Evolutionary conservation across 2,888 invertebrate genomes (phyloP), one percentile per base, ranked within the genome.

Genomic region (Diaperis boleti): DNA sequence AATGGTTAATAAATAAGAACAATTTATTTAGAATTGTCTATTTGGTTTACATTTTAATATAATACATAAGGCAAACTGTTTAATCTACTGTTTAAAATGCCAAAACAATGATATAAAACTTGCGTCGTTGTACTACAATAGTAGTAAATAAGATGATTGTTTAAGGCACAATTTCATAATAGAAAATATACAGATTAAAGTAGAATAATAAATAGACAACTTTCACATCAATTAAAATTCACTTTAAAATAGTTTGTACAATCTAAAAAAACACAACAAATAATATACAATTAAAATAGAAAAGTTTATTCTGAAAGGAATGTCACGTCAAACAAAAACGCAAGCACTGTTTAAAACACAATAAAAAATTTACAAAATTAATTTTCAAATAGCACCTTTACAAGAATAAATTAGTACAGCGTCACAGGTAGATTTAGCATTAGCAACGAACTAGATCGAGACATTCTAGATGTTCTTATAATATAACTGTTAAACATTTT

Each of bases 11-110:
- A 76, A 75, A 76, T 76, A 76, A 75, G 74, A 74, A 74, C 74
- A 74, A 73, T 75, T 75, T 74, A 74, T 72, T 72, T 57, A 71
- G 66, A 74, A 74, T 72, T 72, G 72, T 73, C 69, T 74, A 73
- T 73, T 75, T 74, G 74, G 73, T 75, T 72, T 74, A 69, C 72
- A 72, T 65, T 70, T 72, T 75, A n/a, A 71, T 74, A 68, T 66
- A 62, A 73, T 74, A 72, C 69, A 71, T 72, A 71, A 74, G 72
- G 71, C 74, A 70, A 68, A 68, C 67, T 67, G 67, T 70, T 69
- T 60, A 39, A 56, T 67, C 68, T 68, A 71, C 61, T 59, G 20
- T 41, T 41, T 45, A 60, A 64, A 64, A 41, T 55, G 59, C 55
- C 64, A 17, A 59, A 55, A 47, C 26, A 14, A 57, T 54, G 29